Conservation (phyloP, 1,140 invertebrate genomes). For the Drosophila malerkotliana region DNA sequence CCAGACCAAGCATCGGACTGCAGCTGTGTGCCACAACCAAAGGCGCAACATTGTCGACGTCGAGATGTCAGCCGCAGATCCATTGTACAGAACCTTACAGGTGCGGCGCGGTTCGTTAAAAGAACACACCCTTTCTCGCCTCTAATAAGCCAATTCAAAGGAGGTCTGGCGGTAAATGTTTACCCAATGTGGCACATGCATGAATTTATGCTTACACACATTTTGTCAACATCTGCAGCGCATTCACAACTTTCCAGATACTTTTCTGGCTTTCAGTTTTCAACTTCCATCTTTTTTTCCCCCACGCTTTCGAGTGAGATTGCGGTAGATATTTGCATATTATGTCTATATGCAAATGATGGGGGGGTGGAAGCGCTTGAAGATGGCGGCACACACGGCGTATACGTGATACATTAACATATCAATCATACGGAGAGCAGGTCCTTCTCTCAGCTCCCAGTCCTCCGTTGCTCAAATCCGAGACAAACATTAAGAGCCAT, state of each 20-base stretch:
- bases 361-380: slow-evolving; percentile 23
- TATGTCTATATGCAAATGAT: slow-evolving; percentile 80
- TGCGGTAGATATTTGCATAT: slow-evolving; percentile 76
- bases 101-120: slow-evolving; percentile 37
- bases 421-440: slow-evolving; percentile 68
- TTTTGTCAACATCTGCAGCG: slow-evolving; percentile 46
- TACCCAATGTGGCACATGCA: slow-evolving; percentile 67
- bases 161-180: slow-evolving; percentile 54
- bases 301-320: slow-evolving; percentile 41
- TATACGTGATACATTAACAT: slow-evolving; percentile 72
- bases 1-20: slow-evolving; percentile 3
- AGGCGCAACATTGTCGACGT: slow-evolving; percentile 30
- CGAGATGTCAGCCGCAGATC: slow-evolving; percentile 27
- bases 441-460: slow-evolving; percentile 2
- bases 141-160: slow-evolving; percentile 77
- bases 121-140: slow-evolving; percentile 24
- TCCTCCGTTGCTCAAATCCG: not conserved
- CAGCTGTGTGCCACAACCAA: slow-evolving; percentile 23
- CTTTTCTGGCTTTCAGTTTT: slow-evolving; percentile 41
- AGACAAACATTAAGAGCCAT: slow-evolving; percentile 8
- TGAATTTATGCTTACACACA: slow-evolving; percentile 60
- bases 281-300: not conserved
- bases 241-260: slow-evolving; percentile 74
- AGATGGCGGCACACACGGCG: slow-evolving; percentile 59
- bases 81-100: slow-evolving; percentile 1